Evolutionary conservation across 2,888 invertebrate species (phyloP).

Genomic region (Erebia epiphron): DNA sequence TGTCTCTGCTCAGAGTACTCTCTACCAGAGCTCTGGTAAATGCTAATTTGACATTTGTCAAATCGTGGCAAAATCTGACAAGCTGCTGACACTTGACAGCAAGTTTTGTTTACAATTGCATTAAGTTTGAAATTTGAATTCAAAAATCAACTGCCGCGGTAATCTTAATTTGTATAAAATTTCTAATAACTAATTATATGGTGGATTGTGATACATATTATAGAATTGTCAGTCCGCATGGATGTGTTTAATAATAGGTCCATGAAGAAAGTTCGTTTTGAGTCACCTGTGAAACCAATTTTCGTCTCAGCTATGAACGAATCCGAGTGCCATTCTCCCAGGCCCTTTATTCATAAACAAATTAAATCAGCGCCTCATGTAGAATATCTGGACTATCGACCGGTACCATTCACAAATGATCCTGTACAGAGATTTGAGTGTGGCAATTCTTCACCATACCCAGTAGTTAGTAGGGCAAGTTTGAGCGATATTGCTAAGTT

Average conservation of each 20-base stretch:
- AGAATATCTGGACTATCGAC: conserved; percentile 39
- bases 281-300: conserved; percentile 52
- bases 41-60: too few relatives aligned
- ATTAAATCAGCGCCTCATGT: conserved; percentile 47
- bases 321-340: conserved; percentile 71
- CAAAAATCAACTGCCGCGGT: too few relatives aligned
- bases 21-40: too few relatives aligned
- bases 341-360: conserved; percentile 63
- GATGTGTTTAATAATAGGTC: conserved; percentile 16
- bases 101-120: too few relatives aligned
- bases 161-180: too few relatives aligned
- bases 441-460: conserved; percentile 67
- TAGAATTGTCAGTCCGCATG: neutral
- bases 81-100: too few relatives aligned
- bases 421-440: conserved; percentile 65
- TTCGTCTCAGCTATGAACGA: conserved; percentile 55
- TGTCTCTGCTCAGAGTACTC: too few relatives aligned
- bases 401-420: conserved; percentile 58
- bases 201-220: neutral
- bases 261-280: conserved; percentile 78
- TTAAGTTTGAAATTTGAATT: too few relatives aligned
- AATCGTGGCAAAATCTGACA: too few relatives aligned
- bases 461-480: conserved; percentile 57
- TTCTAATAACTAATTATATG: neutral
- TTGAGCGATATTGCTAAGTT: conserved; percentile 43